These are phyloP conservation scores for Grantiella picta DNA, from an alignment of 2,113 vertebrate species.

Conservation along the genomic window DNA sequence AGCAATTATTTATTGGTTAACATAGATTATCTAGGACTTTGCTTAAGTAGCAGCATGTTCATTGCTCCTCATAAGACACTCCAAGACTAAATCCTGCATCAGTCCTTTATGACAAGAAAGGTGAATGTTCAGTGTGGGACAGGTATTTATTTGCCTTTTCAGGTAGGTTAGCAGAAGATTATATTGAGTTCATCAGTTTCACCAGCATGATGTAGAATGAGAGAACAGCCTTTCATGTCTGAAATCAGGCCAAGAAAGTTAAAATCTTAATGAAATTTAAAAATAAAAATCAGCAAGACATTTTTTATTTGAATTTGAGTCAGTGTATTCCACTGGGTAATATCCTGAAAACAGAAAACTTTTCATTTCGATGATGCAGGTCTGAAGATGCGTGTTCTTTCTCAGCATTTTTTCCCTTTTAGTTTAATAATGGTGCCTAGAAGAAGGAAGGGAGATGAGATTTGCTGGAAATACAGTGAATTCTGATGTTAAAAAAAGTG, in stretches of 20 bases:
- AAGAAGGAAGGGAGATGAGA: neutral
- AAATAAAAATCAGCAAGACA: neutral
- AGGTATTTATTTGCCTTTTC: neutral
- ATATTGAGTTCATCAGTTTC: neutral
- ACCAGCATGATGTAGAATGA: neutral
- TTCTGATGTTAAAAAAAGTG: neutral
- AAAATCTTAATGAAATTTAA: neutral
- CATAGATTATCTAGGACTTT: neutral
- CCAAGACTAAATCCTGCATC: neutral
- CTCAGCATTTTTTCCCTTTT: neutral
- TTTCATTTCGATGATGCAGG: neutral
- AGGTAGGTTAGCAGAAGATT: neutral
- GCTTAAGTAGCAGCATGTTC: neutral
- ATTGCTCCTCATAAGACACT: neutral
- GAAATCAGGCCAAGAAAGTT: neutral
- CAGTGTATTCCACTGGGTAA: neutral
- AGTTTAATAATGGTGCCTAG: neutral
- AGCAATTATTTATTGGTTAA: neutral
- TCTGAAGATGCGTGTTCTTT: neutral
- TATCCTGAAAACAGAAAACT: neutral
- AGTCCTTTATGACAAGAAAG: neutral
- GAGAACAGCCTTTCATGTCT: neutral
- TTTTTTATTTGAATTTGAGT: neutral
- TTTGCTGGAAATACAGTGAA: neutral
- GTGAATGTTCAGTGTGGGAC: neutral